phyloP scores from a whole-genome alignment of 2,888 invertebrate species.

The Strigamia crassipes region DNA sequence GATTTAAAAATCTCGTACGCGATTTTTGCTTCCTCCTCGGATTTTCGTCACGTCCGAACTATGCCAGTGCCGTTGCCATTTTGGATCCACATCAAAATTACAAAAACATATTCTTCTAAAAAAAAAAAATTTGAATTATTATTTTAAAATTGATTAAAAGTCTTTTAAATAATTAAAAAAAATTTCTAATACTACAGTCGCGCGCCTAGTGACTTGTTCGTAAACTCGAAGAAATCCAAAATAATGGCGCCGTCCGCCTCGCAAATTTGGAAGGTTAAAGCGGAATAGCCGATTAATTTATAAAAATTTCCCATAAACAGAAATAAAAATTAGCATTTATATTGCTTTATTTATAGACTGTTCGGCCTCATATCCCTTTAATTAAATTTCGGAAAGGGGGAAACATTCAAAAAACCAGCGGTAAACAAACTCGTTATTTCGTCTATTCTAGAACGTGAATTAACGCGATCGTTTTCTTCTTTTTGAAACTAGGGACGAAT shows the following conservation, averaged over 20 bases:
- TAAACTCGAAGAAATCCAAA: not conserved
- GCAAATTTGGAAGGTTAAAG: conserved; percentile 25
- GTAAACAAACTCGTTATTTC: not conserved
- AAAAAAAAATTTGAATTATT: no score
- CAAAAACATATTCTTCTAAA: no score
- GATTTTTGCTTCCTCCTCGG: no score
- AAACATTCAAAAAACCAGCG: conserved; percentile 3
- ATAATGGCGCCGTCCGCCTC: conserved; percentile 39
- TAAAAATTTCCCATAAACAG: not conserved
- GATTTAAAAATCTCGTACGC: no score
- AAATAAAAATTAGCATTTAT: not conserved
- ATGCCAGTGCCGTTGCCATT: not conserved
- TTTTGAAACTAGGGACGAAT: not conserved
- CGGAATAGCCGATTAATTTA: not conserved
- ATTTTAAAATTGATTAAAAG: no score
- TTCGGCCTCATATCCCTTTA: conserved; percentile 22
- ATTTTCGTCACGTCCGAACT: not conserved
- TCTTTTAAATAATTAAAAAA: no score
- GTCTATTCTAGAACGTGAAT: not conserved
- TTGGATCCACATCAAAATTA: no score
- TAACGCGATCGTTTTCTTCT: not conserved
- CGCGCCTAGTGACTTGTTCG: no score
- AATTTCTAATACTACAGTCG: no score
- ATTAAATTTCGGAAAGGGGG: conserved; percentile 41
- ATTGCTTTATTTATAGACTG: not conserved